Conservation (phyloP, 2,888 invertebrate species). For the Elegia similella region DNA sequence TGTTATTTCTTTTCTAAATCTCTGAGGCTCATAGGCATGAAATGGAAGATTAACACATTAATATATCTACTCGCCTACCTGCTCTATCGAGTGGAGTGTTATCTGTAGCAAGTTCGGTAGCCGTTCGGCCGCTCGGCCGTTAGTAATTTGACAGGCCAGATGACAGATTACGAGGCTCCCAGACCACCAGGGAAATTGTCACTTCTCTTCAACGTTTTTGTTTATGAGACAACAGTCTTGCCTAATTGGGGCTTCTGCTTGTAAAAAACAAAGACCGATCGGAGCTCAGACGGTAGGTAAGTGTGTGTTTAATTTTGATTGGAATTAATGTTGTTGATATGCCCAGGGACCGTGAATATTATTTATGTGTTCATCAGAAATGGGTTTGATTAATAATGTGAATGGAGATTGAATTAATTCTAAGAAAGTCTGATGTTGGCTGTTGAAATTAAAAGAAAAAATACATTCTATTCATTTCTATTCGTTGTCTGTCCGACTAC, state of each 20-base stretch:
- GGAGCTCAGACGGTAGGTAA: conserved; percentile 3
- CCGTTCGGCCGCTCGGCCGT: conserved; percentile 79
- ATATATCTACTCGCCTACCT: conserved; percentile 28
- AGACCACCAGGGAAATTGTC: conserved; percentile 77
- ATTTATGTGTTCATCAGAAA: background rate
- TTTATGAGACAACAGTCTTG: conserved; percentile 58
- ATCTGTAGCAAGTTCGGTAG: conserved; percentile 80
- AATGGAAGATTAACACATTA: background rate
- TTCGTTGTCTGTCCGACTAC: background rate
- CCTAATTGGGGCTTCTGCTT: conserved; percentile 68
- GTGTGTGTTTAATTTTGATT: conserved; percentile 8
- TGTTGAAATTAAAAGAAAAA: background rate
- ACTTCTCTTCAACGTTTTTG: conserved; percentile 62
- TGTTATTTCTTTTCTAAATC: conserved; percentile 12
- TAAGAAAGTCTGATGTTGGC: background rate
- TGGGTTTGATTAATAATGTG: conserved; percentile 5
- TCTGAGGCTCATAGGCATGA: conserved; percentile 32
- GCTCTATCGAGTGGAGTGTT: conserved; percentile 60
- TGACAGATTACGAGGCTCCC: conserved; percentile 74
- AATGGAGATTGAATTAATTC: conserved; percentile 1
- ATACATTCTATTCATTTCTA: background rate
- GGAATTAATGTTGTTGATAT: conserved; percentile 13
- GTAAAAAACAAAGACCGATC: conserved; percentile 18
- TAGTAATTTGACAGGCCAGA: conserved; percentile 82
- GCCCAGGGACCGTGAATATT: background rate